Base-by-base conservation (phyloP, 2,113 vertebrate species). In the Leptobrachium ailaonicum region DNA sequence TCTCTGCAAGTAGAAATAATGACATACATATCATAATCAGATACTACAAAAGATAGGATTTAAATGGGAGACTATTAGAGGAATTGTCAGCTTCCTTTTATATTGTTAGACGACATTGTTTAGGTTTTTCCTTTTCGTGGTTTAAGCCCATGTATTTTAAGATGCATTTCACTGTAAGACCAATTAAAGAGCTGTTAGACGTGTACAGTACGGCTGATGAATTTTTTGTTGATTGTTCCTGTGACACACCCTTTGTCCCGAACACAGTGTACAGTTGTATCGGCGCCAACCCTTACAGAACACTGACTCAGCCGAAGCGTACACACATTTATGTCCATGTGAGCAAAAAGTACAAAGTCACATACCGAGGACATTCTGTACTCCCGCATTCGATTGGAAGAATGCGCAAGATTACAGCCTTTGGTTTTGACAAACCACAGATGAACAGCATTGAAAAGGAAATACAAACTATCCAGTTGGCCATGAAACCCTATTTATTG, bases 181-280 rank as follows among this genome's bases (percentile, higher is more conserved):
- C 44, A 10, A 7, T 56, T 58, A 66, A 9, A 32, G 63, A 6
- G 2, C 66, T 62, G 47, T 58, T 13, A 63, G 50, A 12, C 60
- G 64, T 53, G 2, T 42, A 60, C 11, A 73, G 71, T 47, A 66
- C 58, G 66, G 8, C 69, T 10, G 43, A 60, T 70, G 20, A 10
- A 20, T 76, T 68, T 62, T 41, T 56, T 32, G 20, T 32, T 32
- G 2, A 10, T 60, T 77, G 41, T 62, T 62, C 7, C 45, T 20
- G 7, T 44, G 77, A 43, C 77, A 66, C 77, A 66, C 77, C 70
- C 50, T 41, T 13, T 66, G 45, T 40, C 71, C 14, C 4, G 78
- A 74, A 74, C 54, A 50, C 45, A 73, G 71, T 74, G 78, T 80
- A 80, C 74, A 67, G 1, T 44, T 20, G 72, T 44, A 43, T 12